Conservation (phyloP, 2,797 vertebrate species). For the Peromyscus attwateri region DNA sequence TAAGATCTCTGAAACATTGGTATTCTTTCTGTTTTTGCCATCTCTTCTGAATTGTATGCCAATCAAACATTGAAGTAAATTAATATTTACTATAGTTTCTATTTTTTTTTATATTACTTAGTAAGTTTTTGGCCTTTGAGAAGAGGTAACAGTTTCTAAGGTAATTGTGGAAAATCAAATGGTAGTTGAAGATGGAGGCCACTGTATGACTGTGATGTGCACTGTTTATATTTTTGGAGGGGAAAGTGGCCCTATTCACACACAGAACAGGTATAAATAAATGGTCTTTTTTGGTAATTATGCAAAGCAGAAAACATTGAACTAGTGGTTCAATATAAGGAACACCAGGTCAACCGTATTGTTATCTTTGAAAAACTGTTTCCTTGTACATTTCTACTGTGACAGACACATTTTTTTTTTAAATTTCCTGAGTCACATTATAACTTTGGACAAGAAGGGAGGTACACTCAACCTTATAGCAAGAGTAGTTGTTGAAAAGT, state of each 20-base stretch:
- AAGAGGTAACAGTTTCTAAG: slow-evolving; percentile 46
- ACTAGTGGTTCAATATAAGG: slow-evolving; percentile 62
- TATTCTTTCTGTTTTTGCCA: slow-evolving; percentile 65
- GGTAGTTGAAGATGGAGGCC: neutral
- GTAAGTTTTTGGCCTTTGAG: slow-evolving; percentile 65
- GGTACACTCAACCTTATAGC: slow-evolving; percentile 17
- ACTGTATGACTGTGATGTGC: neutral
- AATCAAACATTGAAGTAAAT: slow-evolving; percentile 67
- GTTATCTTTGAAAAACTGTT: slow-evolving; percentile 56
- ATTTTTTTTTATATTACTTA: slow-evolving; percentile 24
- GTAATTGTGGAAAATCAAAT: slow-evolving; percentile 48
- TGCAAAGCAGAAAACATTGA: slow-evolving; percentile 47
- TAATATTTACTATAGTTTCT: slow-evolving; percentile 60
- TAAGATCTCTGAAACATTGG: slow-evolving; percentile 32
- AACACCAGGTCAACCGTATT: slow-evolving; percentile 59
- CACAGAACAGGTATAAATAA: neutral
- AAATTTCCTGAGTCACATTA: slow-evolving; percentile 61
- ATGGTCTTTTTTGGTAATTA: slow-evolving; percentile 51
- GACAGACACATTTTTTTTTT: slow-evolving; percentile 29
- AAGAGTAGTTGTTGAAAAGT: slow-evolving; percentile 53
- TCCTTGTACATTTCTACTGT: slow-evolving; percentile 64
- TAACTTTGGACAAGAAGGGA: slow-evolving; percentile 13
- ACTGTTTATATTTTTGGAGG: neutral
- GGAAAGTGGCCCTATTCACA: neutral
- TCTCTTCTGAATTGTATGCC: slow-evolving; percentile 63